phyloP scores from a whole-genome alignment of 2,888 invertebrate species.

The Celastrina argiolus region DNA sequence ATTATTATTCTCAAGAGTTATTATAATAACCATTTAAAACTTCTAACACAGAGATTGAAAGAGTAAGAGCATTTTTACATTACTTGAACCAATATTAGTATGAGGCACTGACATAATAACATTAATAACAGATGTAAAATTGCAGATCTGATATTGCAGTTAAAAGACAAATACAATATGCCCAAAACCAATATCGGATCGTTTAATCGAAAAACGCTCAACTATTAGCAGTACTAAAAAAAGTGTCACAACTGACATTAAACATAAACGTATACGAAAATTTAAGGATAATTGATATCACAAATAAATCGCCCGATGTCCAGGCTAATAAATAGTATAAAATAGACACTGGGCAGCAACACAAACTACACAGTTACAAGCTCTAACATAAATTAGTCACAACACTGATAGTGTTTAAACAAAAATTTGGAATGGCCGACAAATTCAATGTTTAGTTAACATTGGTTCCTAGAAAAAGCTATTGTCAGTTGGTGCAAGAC shows the following conservation, averaged over 20 bases:
- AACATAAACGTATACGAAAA: constrained; percentile 75
- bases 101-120: no score
- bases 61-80: background rate
- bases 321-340: constrained; percentile 42
- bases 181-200: background rate
- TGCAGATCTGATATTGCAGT: no score
- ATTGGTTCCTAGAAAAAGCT: background rate
- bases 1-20: background rate
- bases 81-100: no score
- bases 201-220: constrained; percentile 28
- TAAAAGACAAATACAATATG: no score
- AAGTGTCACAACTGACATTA: constrained; percentile 68
- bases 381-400: constrained; percentile 14
- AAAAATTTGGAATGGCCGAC: constrained; percentile 17
- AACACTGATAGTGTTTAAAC: constrained; percentile 4
- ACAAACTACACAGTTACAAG: constrained; percentile 3
- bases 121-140: no score
- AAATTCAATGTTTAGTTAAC: no score
- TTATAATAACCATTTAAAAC: background rate
- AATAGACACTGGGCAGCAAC: constrained; percentile 22
- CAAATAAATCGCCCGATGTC: constrained; percentile 66
- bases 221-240: constrained; percentile 61
- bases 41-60: background rate
- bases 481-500: background rate
- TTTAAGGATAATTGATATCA: constrained; percentile 73